A percentile compares a stretch with the other conserved stretches of the same genome.
Conservation (phyloP, 2,888 invertebrate genomes). For the Rhopalosiphum nymphaeae region DNA sequence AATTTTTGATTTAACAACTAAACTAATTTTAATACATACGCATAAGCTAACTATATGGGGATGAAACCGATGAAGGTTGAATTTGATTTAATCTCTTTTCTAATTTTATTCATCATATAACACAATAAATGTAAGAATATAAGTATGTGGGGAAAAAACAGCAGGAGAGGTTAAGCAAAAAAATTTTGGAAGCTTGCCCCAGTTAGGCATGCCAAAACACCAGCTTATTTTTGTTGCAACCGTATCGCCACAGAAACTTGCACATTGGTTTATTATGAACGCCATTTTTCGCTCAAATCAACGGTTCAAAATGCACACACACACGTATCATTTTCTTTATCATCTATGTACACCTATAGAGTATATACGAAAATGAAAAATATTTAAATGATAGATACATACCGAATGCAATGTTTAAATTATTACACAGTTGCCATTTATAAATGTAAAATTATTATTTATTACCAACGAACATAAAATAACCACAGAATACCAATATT, state of each 20-base stretch:
- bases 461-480: neutral
- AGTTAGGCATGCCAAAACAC: slow-evolving; percentile 51
- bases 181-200: slow-evolving; percentile 46
- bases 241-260: slow-evolving; percentile 44
- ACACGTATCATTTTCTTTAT: neutral
- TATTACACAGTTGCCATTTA: neutral
- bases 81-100: neutral
- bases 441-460: neutral
- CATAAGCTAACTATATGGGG: neutral
- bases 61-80: neutral
- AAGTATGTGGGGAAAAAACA: neutral
- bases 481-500: neutral
- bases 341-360: neutral
- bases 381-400: neutral
- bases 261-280: neutral
- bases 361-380: neutral
- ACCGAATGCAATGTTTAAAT: neutral
- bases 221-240: slow-evolving; percentile 60
- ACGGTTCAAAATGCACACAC: neutral
- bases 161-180: slow-evolving; percentile 24
- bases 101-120: neutral
- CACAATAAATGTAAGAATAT: neutral
- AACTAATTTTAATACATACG: neutral
- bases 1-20: neutral
- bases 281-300: slow-evolving; percentile 26